Percentiles rank a stretch among this genome's conserved stretches.
phyloP scores from a whole-genome alignment of 2,113 vertebrate genomes.

The Lepidothrix coronata region DNA sequence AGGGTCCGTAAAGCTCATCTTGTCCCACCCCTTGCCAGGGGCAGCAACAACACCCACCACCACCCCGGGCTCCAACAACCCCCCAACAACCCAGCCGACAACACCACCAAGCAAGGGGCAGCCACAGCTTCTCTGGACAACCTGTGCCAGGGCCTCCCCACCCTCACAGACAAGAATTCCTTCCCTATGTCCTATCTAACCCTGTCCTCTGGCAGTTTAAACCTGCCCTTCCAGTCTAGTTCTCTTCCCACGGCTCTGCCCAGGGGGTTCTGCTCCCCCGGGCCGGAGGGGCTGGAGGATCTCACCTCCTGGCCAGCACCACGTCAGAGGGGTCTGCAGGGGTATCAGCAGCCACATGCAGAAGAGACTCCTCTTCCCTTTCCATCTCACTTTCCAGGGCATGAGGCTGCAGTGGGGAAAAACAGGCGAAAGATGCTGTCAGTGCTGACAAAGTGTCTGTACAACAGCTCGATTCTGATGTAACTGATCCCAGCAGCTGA shows the following conservation, averaged over 20 bases:
- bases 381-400: not conserved
- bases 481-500: not conserved
- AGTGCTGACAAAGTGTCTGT: not conserved
- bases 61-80: too few species aligned
- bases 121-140: not conserved
- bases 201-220: not conserved
- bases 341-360: not conserved
- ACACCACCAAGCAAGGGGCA: too few species aligned
- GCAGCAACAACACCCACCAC: too few species aligned
- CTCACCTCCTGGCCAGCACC: not conserved
- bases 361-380: not conserved
- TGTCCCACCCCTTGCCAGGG: not conserved
- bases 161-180: not conserved
- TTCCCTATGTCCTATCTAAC: too few species aligned
- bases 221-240: not conserved
- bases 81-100: too few species aligned
- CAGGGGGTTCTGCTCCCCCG: not conserved
- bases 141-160: not conserved
- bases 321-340: not conserved
- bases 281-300: not conserved
- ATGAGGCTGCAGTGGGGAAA: not conserved
- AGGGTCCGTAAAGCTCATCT: not conserved
- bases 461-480: not conserved
- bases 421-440: rapidly evolving
- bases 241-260: not conserved